Base-by-base conservation (phyloP, 2,888 invertebrate species). In the Volucella zonaria region DNA sequence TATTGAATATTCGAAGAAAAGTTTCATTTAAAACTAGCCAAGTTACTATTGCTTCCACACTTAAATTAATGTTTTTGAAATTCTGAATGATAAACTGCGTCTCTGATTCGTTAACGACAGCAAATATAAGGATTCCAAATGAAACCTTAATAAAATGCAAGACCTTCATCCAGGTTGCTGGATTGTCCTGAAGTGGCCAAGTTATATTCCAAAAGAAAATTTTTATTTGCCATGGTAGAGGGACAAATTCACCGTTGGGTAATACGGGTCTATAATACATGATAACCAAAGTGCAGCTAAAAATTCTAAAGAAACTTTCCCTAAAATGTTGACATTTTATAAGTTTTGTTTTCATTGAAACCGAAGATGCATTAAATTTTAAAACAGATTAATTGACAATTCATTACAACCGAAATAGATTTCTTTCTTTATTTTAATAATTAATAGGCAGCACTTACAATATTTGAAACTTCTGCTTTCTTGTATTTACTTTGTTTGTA, bases 31-130 rank as follows among this genome's bases (percentile, higher is more conserved):
- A 42, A 11, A 88, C 82, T 15, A 90, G 23, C 80, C 88, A 88
- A 0, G 89, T 89, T 8, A 89, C 90, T 45, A 88, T 68, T 10
- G 89, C 90, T 8, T 88, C 89, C 3, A 90, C 66, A 87, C 89
- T 87, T 43, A 88, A 79, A 73, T 89, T 90, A 8, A 90, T 79
- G 18, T 89, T 86, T 11, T 87, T 38, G 0, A 83, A 67, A 77
- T 89, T 76, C n/a, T 62, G 64, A 2, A 88, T 8, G 47, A 90
- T 23, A 56, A 88, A 90, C 31, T 87, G 87, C 8, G 88, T 54
- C 51, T 90, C 89, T 31, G 88, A 90, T 23, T 89, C 89, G 70
- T 88, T 87, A 70, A 87, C 87, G 15, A 87, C 64, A 6, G 87
- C 14, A 42, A 88, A 89, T 0, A 87, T 49, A 1, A 89, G 42